These are phyloP conservation scores for Pipa parva DNA, from an alignment of 2,113 vertebrate species.

Conservation along the genomic window DNA sequence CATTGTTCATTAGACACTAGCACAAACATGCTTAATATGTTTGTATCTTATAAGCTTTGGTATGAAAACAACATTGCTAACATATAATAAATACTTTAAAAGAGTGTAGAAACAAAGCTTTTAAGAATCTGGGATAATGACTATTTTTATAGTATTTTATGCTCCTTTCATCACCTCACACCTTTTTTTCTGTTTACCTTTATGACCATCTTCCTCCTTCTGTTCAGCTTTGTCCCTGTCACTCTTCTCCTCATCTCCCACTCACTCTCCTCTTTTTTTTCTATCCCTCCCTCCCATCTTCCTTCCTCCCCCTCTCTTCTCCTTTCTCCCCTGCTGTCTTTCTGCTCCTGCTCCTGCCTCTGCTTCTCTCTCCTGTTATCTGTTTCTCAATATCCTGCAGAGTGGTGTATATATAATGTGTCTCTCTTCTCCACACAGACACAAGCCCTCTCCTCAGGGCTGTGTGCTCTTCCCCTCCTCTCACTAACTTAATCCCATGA, in stretches of 20 bases:
- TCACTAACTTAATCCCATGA: constrained; percentile 27
- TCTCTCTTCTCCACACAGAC: background rate
- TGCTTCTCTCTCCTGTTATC: background rate
- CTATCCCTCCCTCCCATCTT: background rate
- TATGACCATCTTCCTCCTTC: background rate
- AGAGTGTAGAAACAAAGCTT: too few species aligned
- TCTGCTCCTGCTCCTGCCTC: constrained; percentile 14
- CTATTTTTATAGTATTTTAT: too few species aligned
- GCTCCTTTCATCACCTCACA: background rate
- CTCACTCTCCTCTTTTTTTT: background rate
- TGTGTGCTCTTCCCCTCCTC: constrained; percentile 25
- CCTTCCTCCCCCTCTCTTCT: background rate
- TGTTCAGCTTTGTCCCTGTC: background rate
- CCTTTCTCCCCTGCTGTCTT: constrained; percentile 16
- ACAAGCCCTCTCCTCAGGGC: background rate
- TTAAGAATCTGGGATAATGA: too few species aligned
- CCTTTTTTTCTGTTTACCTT: background rate
- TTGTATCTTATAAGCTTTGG: too few species aligned
- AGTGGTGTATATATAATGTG: constrained; percentile 30
- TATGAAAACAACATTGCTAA: too few species aligned
- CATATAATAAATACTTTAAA: too few species aligned
- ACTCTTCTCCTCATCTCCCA: background rate
- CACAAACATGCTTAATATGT: too few species aligned
- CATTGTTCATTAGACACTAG: too few species aligned
- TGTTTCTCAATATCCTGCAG: constrained; percentile 16